Conservation (phyloP, 1,140 invertebrate genomes). For the Meloidogyne exigua region DNA sequence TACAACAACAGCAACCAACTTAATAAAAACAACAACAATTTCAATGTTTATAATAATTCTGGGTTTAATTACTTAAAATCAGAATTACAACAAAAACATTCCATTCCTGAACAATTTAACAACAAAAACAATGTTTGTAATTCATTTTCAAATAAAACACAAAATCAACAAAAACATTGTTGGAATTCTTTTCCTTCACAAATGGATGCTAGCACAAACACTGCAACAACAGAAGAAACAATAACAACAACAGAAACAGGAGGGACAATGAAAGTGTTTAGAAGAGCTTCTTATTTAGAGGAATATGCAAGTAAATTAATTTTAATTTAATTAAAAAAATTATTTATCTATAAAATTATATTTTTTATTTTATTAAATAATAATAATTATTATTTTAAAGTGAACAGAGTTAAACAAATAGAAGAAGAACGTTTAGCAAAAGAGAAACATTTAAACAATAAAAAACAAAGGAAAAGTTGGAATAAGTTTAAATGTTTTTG, state of each 20-base stretch:
- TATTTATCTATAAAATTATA: too few species aligned
- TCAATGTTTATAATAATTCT: not conserved
- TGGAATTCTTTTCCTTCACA: conserved; percentile 7
- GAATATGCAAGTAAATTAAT: conserved; percentile 17
- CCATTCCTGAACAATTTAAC: not conserved
- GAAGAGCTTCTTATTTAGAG: conserved; percentile 18
- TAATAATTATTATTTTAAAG: not conserved
- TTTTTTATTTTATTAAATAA: too few species aligned
- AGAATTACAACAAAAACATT: conserved; percentile 4
- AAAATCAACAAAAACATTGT: not conserved
- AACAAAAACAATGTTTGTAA: not conserved
- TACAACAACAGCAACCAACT: not conserved
- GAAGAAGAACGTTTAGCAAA: not conserved
- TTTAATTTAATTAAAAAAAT: too few species aligned
- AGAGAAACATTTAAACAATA: not conserved
- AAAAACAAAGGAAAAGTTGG: not conserved
- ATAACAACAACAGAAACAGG: conserved; percentile 8
- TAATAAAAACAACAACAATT: not conserved
- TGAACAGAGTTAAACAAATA: not conserved
- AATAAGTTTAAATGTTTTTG: not conserved
- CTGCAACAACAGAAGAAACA: conserved; percentile 23
- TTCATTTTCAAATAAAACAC: not conserved
- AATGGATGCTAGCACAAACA: conserved; percentile 28
- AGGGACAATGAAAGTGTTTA: conserved; percentile 17
- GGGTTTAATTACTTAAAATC: not conserved